Evolutionary conservation across 1,140 invertebrate species (phyloP).

Genomic region (Cheumatopsyche charites): DNA sequence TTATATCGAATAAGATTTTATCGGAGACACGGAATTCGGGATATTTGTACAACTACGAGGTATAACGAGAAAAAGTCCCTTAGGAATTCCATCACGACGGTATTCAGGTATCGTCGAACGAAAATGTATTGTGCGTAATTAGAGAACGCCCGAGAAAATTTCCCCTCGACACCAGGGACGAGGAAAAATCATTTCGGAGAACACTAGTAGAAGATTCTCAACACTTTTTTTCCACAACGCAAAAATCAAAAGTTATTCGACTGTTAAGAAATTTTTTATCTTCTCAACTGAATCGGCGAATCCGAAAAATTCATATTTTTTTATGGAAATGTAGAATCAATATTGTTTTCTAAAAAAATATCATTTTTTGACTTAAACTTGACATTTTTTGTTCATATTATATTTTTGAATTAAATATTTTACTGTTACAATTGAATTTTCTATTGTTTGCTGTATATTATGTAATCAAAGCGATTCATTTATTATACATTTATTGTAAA

Average conservation of each 20-base stretch:
- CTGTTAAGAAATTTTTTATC: neutral
- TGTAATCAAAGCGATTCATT: too few species aligned
- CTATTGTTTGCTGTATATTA: too few species aligned
- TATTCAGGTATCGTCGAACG: neutral
- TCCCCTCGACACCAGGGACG: neutral
- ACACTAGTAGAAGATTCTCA: neutral
- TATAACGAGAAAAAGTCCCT: neutral
- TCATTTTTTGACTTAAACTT: too few species aligned
- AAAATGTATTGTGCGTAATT: slow-evolving; percentile 23
- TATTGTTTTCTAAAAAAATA: too few species aligned
- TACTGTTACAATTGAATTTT: too few species aligned
- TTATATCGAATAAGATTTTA: too few species aligned
- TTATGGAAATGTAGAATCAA: too few species aligned
- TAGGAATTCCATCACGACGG: neutral
- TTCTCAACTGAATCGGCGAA: neutral
- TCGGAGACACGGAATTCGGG: neutral
- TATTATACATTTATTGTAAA: too few species aligned
- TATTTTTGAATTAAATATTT: too few species aligned
- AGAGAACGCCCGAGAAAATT: neutral
- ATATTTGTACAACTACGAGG: neutral
- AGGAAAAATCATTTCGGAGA: neutral
- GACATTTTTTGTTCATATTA: too few species aligned
- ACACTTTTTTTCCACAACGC: neutral
- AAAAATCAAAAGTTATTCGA: neutral
- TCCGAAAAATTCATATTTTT: neutral